Conservation (phyloP, 2,888 invertebrate genomes). For the Plemyria rubiginata region DNA sequence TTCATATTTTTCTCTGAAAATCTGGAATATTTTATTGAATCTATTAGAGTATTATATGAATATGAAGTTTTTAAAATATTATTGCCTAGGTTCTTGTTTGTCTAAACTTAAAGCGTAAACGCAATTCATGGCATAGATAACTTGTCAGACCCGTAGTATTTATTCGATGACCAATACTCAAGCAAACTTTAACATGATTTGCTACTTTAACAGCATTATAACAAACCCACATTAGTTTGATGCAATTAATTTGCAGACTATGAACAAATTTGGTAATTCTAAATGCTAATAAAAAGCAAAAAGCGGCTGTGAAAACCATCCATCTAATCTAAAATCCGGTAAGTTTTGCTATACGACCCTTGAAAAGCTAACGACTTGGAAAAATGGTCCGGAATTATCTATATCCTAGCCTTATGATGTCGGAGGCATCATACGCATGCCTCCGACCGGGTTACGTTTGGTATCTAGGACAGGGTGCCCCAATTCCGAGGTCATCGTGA, state of each 20-base stretch:
- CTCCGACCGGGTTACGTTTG: slow-evolving; percentile 45
- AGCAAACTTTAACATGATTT: no score
- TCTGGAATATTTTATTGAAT: no score
- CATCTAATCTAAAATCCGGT: slow-evolving; percentile 9
- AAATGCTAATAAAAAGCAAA: background rate
- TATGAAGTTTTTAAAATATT: no score
- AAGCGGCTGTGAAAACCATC: background rate
- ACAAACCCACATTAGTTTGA: background rate
- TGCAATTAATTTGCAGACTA: background rate
- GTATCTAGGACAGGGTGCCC: slow-evolving; percentile 55
- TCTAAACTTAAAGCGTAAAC: no score
- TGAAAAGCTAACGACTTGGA: slow-evolving; percentile 3
- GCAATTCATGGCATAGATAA: no score
- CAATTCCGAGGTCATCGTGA: slow-evolving; percentile 62
- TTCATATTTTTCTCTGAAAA: background rate
- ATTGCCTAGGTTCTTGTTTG: no score
- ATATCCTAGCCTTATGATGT: slow-evolving; percentile 27
- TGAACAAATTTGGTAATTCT: no score
- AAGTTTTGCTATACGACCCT: slow-evolving; percentile 5
- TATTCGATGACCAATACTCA: no score
- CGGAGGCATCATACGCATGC: slow-evolving; percentile 38
- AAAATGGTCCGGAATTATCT: slow-evolving; percentile 11
- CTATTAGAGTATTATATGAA: no score
- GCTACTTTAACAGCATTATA: background rate
- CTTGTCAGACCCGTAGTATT: no score